These are phyloP conservation scores for Linnaemya vulpina DNA, from an alignment of 2,888 invertebrate species.

Conservation along the genomic window DNA sequence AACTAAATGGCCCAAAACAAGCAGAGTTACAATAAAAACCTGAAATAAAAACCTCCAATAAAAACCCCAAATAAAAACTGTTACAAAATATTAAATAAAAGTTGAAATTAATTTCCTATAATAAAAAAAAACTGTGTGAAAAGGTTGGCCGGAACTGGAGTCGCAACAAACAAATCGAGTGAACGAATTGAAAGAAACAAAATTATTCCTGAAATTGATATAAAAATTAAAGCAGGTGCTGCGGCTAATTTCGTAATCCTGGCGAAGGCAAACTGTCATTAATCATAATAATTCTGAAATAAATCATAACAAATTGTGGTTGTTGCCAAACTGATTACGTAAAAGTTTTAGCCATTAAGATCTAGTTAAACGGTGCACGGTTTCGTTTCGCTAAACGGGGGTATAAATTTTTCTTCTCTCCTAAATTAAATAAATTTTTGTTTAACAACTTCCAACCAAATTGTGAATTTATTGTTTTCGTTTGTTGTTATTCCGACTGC, in stretches of 20 bases:
- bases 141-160: neutral
- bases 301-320: slow-evolving; percentile 15
- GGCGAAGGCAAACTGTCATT: neutral
- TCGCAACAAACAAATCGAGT: neutral
- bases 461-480: slow-evolving; percentile 4
- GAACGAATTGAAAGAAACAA: neutral
- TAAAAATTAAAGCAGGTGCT: neutral
- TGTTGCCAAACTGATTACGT: neutral
- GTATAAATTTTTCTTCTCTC: neutral
- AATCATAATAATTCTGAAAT: slow-evolving; percentile 20
- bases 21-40: neutral
- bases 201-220: neutral
- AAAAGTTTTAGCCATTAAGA: neutral
- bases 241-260: neutral
- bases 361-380: neutral
- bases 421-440: neutral
- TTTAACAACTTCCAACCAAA: slow-evolving; percentile 21
- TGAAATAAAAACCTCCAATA: neutral
- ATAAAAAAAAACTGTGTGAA: neutral
- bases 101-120: neutral
- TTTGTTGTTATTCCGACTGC: neutral
- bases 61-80: neutral
- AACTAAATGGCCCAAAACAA: neutral
- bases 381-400: neutral
- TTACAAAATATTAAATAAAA: neutral